Conservation (phyloP, 2,888 invertebrate species). For the Rhaphigaster nebulosa region DNA sequence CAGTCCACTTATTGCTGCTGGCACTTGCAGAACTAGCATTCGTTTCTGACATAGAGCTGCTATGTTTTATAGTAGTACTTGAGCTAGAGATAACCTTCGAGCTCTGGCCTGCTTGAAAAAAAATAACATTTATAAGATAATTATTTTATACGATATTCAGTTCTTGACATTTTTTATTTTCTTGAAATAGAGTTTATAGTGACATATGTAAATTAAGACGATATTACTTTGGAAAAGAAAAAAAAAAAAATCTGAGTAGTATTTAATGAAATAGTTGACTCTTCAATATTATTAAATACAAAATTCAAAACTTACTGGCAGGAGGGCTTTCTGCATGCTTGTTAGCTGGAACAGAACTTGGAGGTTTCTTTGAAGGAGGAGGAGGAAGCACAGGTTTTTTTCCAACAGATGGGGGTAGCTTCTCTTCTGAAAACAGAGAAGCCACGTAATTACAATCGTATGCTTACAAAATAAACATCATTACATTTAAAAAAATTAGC, state of each 20-base stretch:
- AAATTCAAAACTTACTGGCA: slow-evolving; percentile 28
- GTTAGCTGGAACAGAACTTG: slow-evolving; percentile 61
- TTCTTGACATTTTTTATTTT: no score
- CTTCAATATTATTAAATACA: not conserved
- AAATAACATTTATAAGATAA: not conserved
- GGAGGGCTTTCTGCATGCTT: slow-evolving; percentile 54
- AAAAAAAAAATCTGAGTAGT: not conserved
- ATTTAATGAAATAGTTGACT: no score
- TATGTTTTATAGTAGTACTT: slow-evolving; percentile 53
- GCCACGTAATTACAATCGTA: not conserved
- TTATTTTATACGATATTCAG: not conserved
- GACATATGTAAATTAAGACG: no score
- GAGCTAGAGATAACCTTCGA: slow-evolving; percentile 27
- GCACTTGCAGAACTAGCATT: slow-evolving; percentile 17
- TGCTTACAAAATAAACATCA: not conserved
- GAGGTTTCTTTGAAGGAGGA: slow-evolving; percentile 67
- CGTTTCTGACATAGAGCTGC: not conserved
- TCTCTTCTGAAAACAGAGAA: slow-evolving; percentile 64
- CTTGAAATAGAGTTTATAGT: no score
- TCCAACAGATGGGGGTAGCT: slow-evolving; percentile 65
- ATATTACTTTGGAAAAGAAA: no score
- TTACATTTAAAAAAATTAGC: not conserved
- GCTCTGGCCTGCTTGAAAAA: not conserved
- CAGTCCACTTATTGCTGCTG: slow-evolving; percentile 60
- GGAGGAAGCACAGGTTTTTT: slow-evolving; percentile 67